Evolutionary conservation across 2,797 vertebrate species (phyloP), one percentile per base, ranked within the genome.

Genomic region (Phoeniculus purpureus): DNA sequence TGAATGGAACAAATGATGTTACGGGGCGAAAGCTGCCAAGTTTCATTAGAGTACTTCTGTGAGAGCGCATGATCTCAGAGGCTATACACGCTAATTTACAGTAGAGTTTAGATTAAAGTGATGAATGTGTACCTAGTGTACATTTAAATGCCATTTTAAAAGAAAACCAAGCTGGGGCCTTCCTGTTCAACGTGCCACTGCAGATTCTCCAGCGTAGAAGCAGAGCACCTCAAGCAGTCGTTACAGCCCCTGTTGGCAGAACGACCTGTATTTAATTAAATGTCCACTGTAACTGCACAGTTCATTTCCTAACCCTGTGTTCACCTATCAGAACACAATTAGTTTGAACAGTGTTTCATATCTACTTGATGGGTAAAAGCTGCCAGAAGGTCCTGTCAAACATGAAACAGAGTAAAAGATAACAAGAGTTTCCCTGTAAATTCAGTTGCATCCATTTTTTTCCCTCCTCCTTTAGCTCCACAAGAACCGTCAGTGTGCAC

Each of bases 1-100:
- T 97, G 97, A 98, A 98, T 98, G 97, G 97, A 98, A 98, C 97
- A 98, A 98, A 98, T 98, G 97, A 98, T 96, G 97, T 97, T 97
- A 96, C 50, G 1, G 91, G 92, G 92, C 72, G 56, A 93, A 95
- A 95, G 93, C 96, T 98, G 97, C 98, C 98, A 98, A 98, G 96
- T 97, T 98, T 98, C 96, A 98, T 98, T 98, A 98, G 97, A 97
- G 96, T 96, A 97, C 97, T 97, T 98, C 97, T 96, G 95, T 96
- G 96, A 93, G 90, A 84, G 84, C 94, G 93, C 89, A 97, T 98
- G 98, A 98, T 97, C 97, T 98, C 98, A 98, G 94, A 92, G 96
- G 96, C 97, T 96, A 97, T 96, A 97, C 95, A 97, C 85, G 98
- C 95, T 98, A 94, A 97, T 97, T 97, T 97, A 97, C 96, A 94